A percentile compares a stretch with the other conserved stretches of the same genome.
Conservation (phyloP, 23 tunicate species). For the Corella eumyota region DNA sequence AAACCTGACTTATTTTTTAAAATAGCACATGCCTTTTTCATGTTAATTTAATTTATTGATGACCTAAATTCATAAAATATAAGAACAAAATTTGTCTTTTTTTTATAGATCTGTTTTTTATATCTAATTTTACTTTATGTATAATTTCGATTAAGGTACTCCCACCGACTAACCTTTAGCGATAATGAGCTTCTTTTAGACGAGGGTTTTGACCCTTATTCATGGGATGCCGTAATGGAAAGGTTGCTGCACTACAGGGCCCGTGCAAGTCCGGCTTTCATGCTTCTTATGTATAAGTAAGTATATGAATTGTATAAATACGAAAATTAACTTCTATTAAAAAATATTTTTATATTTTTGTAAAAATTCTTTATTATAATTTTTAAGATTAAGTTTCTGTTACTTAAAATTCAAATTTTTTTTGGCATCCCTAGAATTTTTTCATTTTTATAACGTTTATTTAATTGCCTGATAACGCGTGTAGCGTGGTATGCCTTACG, state of each 20-base stretch:
- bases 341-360: too few species aligned
- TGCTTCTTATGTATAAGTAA: conserved; percentile 92
- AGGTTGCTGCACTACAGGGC: conserved; percentile 86
- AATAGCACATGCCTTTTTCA: background rate
- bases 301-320: too few species aligned
- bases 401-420: too few species aligned
- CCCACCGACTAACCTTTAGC: conserved; percentile 75
- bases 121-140: background rate
- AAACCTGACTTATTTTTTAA: background rate
- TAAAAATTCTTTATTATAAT: background rate
- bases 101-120: background rate
- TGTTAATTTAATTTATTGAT: background rate
- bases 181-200: conserved; percentile 57
- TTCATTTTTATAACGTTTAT: too few species aligned
- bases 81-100: background rate
- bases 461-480: too few species aligned
- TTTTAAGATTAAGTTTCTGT: too few species aligned
- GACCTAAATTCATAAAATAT: background rate
- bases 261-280: conserved; percentile 83
- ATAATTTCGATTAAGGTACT: conserved; percentile 24
- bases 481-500: too few species aligned
- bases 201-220: conserved; percentile 70
- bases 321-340: too few species aligned
- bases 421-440: too few species aligned
- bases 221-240: conserved; percentile 97